These are phyloP conservation scores for Osedax fenrisi DNA, from an alignment of 2,888 invertebrate genomes.

Conservation along the genomic window DNA sequence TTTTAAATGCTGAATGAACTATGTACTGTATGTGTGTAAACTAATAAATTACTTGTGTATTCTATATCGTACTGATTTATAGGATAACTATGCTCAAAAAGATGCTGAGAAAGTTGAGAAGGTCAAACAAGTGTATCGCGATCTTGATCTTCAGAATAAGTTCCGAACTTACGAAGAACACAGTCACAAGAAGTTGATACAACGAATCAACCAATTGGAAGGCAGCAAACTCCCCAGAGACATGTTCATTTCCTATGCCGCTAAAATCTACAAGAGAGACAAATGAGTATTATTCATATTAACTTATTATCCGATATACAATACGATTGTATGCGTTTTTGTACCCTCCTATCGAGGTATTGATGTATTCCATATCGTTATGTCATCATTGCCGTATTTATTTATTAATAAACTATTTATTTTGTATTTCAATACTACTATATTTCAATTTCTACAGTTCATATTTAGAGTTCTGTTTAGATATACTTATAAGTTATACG, in stretches of 20 bases:
- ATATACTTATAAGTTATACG: no score
- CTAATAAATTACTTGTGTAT: background rate
- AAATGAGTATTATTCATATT: no score
- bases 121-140: slow-evolving; percentile 44
- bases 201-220: slow-evolving; percentile 40
- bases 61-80: slow-evolving; percentile 21
- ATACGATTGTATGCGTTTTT: no score
- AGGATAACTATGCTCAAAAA: slow-evolving; percentile 45
- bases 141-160: slow-evolving; percentile 40
- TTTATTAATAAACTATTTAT: no score
- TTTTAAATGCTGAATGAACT: background rate
- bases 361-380: no score
- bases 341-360: no score
- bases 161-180: slow-evolving; percentile 46
- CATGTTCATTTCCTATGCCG: slow-evolving; percentile 44
- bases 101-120: slow-evolving; percentile 41
- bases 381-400: no score
- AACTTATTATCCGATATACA: no score
- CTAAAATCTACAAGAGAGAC: slow-evolving; percentile 48
- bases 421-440: no score
- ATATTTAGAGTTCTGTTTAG: no score
- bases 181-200: slow-evolving; percentile 41
- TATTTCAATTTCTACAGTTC: no score
- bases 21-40: background rate
- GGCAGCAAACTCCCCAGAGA: slow-evolving; percentile 40